Base-by-base conservation (phyloP, 2,113 vertebrate genomes). In the Urocynchramus pylzowi region DNA sequence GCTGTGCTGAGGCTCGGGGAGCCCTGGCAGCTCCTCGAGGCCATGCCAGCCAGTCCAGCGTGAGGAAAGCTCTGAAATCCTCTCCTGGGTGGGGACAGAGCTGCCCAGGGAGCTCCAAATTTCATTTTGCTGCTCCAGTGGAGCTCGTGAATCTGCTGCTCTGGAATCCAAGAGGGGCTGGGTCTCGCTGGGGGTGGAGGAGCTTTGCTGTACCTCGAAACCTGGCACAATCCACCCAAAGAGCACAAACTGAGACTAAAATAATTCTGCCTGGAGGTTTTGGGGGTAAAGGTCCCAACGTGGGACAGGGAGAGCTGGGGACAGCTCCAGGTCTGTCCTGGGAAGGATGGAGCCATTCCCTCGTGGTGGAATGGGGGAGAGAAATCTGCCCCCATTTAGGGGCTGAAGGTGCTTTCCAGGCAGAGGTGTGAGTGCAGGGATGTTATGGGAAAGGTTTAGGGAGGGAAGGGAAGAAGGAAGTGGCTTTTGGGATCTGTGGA, bases 251-350 rank as follows among this genome's bases (percentile, higher is more conserved):
- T 33, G 10, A 13, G 27, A 5, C 17, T 17, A n/a, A 33, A 44
- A 52, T 7, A 11, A 9, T 33, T 49, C 83, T 61, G 1, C 31
- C 33, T 27, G 64, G 45, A 23, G 33, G 8, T 13, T 42, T 7
- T 53, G 52, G 23, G 44, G 3, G 0, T 2, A 6, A 47, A 47
- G 39, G n/a, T 70, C 37, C 47, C 13, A 45, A 0, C 0, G 2
- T 28, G 54, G 33, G 37, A 44, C 53, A 37, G 27, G 33, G 22
- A 60, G 54, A 45, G 5, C 27, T 14, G 2, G 27, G 44, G 23
- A 33, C 18, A 45, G 27, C 11, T 6, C 10, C 60, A 35, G 35
- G 24, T 22, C 28, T 0, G 0, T 64, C 50, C 60, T 0, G 1
- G 44, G 37, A 27, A 44, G 52, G 37, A 33, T 22, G 37, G 53